Evolutionary conservation across 1,140 invertebrate species (phyloP), one percentile per base, ranked within the genome.

Genomic region (Zaprionus vittiger): DNA sequence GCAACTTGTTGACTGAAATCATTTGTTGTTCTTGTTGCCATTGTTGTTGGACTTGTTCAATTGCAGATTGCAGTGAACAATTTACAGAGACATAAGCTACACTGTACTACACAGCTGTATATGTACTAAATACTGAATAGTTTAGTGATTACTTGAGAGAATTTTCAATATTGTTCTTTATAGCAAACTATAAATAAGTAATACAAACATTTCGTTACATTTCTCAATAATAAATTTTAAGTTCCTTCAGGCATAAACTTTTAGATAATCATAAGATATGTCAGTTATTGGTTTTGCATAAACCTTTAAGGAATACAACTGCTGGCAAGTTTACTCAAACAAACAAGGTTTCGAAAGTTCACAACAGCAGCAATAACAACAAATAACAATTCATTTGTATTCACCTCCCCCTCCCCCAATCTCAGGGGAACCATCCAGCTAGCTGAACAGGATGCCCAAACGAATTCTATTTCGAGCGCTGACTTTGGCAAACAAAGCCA

Each of bases 1-100:
- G 56, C 70, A 71, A 64, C 49, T 64, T 64, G 60, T 75, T 71
- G 72, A 41, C 26, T 38, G 56, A 52, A 64, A 22, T 28, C 44
- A 14, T 37, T 54, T 15, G 2, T 44, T 47, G 38, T 34, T 34
- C 31, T 34, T 34, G 31, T 11, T 34, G 31, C 9, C 31, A 34
- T 34, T 34, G 9, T 34, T 47, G n/a, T 17, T 41, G 15, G 38
- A 47, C 5, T 47, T 17, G 28, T 60, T 60, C 56, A 22, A 20
- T 59, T 59, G 31, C 17, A 20, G 56, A n/a, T 26, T 3, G 20
- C 5, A 41, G 15, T 5, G 17, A 24, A 47, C 3, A 20, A 6
- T 44, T 60, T 9, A 62, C 26, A 49, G 22, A 41, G 1, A 60
- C 37, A 15, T 15, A 34, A 56, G 31, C 31, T 31, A 31, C 7